Base-by-base conservation (phyloP, 2,113 vertebrate genomes). In the Carlito syrichta region DNA sequence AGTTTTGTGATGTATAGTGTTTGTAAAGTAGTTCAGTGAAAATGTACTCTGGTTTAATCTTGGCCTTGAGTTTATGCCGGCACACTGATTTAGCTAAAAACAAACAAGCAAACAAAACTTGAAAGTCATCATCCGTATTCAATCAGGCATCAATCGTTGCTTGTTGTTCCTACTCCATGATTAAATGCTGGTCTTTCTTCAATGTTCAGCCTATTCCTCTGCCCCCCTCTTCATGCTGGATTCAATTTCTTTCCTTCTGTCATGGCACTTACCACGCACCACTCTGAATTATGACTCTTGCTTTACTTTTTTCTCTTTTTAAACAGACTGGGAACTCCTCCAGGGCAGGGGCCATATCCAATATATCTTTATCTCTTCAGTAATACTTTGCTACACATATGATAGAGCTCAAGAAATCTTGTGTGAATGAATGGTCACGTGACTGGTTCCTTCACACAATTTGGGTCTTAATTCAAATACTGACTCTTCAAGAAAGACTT, bases 41-140 rank as follows among this genome's bases (percentile, higher is more conserved):
- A 96, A 89, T 30, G 96, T 96, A 79, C 94, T 96, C 68, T 89
- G 50, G 56, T 94, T 95, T 71, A 83, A 94, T 93, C 96, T 94
- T 95, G 95, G 97, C 90, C 85, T 92, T 97, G 27, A 2, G 74
- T 87, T 97, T 94, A 91, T 84, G 77, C 74, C 97, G 93, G 73
- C 60, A 78, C 77, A 62, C 86, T 30, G 54, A 91, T 79, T 81
- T 95, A 76, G 91, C 50, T 68, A 81, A 86, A 71, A 82, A 60
- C 27, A 74, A 87, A 62, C 56, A 74, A 40, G 6, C 16, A n/a
- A 52, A 27, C 40, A 68, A 32, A 84, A 12, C 78, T 30, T 96
- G 45, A 73, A 77, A 92, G 45, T 97, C 63, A 58, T 2, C 0
- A 19, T 89, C 81, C 91, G 73, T 66, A 66, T 83, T 73, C 0